Evolutionary conservation across 1,140 invertebrate genomes (phyloP).

Genomic region (Aradophagus sp.): DNA sequence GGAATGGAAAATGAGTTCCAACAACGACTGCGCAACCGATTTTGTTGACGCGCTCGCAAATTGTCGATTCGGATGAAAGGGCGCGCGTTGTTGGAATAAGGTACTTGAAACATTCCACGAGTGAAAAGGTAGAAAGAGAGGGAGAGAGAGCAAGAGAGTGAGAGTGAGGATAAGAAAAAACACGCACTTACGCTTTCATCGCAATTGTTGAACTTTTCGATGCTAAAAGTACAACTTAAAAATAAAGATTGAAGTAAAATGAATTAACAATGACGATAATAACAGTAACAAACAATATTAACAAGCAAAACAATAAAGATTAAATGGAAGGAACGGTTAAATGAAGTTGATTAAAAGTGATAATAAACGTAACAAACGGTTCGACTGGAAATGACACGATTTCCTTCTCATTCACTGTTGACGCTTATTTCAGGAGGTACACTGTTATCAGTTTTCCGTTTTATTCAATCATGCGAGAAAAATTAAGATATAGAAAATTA

Average conservation of each 20-base stretch:
- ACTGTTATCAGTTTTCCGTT: constrained; percentile 47
- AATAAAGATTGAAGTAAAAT: not conserved
- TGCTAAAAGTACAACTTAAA: constrained; percentile 35
- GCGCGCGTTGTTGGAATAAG: constrained; percentile 33
- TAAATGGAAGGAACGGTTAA: no score
- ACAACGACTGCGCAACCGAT: constrained; percentile 5
- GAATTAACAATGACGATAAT: not conserved
- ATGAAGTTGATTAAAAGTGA: no score
- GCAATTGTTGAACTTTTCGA: constrained; percentile 30
- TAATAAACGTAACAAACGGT: no score
- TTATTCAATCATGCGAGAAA: constrained; percentile 39
- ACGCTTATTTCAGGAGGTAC: constrained; percentile 10
- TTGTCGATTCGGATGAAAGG: no score
- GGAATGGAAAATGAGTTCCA: no score
- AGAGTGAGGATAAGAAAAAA: no score
- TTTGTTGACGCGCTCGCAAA: no score
- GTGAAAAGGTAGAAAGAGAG: no score
- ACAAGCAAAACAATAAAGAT: no score
- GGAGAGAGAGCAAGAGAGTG: no score
- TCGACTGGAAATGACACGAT: constrained; percentile 45
- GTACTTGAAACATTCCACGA: constrained; percentile 53
- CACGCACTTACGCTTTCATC: constrained; percentile 39
- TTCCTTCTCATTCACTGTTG: constrained; percentile 5
- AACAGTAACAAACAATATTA: constrained; percentile 6
- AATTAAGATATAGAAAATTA: no score